Conservation (phyloP, 2,113 vertebrate species). For the Callocephalon fimbriatum region DNA sequence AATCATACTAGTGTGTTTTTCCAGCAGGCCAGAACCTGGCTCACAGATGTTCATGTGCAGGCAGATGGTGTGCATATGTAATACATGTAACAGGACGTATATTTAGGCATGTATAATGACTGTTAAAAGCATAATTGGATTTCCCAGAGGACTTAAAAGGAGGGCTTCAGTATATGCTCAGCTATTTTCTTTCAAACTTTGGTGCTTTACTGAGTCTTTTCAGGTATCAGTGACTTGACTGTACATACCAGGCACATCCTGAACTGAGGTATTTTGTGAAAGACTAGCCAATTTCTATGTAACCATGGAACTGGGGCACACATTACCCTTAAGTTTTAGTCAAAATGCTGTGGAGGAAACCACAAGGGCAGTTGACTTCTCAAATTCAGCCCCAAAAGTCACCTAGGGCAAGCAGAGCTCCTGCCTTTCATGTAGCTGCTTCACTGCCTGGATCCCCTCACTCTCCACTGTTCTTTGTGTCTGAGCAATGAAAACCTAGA, state of each 20-base stretch:
- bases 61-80: neutral
- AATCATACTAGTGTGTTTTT: neutral
- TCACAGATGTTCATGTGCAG: constrained; percentile 1
- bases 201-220: neutral
- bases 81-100: neutral
- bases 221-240: neutral
- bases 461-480: neutral
- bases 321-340: neutral
- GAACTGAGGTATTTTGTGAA: neutral
- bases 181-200: neutral
- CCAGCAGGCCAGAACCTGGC: neutral
- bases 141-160: neutral
- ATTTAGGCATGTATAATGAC: neutral
- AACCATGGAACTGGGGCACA: neutral
- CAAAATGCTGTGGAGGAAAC: neutral
- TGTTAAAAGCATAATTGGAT: neutral
- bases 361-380: no score
- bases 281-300: neutral
- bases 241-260: neutral
- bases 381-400: neutral
- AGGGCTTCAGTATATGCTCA: neutral
- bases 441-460: neutral
- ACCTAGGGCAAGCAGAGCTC: neutral
- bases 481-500: neutral
- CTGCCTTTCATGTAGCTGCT: accelerated